Evolutionary conservation across 1,140 invertebrate genomes (phyloP).

Genomic region (Zaprionus taronus): DNA sequence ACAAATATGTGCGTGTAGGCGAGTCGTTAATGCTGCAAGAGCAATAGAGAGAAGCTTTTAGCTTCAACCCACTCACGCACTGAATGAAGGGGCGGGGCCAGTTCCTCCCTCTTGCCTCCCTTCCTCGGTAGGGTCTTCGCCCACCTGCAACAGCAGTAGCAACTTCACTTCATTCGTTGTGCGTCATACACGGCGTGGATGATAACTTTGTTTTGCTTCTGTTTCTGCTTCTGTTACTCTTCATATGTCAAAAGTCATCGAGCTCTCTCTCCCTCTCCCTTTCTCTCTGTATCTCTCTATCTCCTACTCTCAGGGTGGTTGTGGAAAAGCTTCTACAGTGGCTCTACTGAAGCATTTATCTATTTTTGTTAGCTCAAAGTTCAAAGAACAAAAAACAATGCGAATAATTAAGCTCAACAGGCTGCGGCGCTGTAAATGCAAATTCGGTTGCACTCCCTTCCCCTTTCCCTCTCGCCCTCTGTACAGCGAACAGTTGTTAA

Average conservation of each 20-base stretch:
- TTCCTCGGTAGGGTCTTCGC: neutral
- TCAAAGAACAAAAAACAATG: neutral
- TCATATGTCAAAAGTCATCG: slow-evolving; percentile 3
- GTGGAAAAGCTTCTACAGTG: neutral
- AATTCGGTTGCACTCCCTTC: neutral
- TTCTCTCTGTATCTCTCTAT: neutral
- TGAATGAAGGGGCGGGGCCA: neutral
- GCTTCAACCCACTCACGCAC: neutral
- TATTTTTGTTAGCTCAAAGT: slow-evolving; percentile 10
- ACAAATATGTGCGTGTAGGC: neutral
- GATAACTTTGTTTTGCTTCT: neutral
- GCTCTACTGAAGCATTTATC: neutral
- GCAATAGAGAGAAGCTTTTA: neutral
- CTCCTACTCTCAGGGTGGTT: neutral
- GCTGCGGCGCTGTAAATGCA: neutral
- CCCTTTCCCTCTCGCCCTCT: neutral
- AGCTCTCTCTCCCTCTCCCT: neutral
- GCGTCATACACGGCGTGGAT: neutral
- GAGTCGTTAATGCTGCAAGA: neutral
- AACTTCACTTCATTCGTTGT: neutral
- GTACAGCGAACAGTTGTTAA: neutral
- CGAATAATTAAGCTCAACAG: neutral
- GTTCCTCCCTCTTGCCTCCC: too few species aligned
- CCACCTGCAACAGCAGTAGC: neutral
- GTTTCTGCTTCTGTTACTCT: neutral